Base-by-base conservation (phyloP, 2,113 vertebrate species). In the Chionomys nivalis region DNA sequence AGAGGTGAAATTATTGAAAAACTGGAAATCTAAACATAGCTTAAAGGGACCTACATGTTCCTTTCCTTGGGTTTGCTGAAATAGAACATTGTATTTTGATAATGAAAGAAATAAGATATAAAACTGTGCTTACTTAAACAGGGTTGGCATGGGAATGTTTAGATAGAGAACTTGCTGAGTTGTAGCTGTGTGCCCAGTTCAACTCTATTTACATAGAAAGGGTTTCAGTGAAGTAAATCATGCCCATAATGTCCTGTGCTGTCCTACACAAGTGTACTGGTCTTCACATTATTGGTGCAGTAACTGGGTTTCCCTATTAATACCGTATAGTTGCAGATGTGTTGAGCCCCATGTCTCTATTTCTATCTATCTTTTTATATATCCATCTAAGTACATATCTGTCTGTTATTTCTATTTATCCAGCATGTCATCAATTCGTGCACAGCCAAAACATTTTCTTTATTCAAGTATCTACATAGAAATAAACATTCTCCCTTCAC, bases 71-170 rank as follows among this genome's bases (percentile, higher is more conserved):
- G 26, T 52, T 93, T 95, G 23, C 79, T 75, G 47, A 88, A 89
- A 63, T 66, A 89, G 39, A 82, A 94, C 72, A 75, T 3, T 91
- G 10, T 68, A n/a, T 70, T 95, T 95, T 82, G 3, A 85, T 77
- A 89, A 87, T 94, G 77, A 42, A 90, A 75, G 77, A 14, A 87
- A 52, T 16, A 17, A 42, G 4, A 52, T 77, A 13, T 42, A 73
- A 36, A 65, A 39, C 49, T 28, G 8, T 16, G 1, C 26, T 49
- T 81, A 17, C 7, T 0, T 42, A 47, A 90, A 68, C 89, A 13
- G 6, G 13, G 87, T 82, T 86, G 33, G 75, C 85, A 76, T 13
- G 85, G 13, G 55, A 61, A 42, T 52, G 1, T 44, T 95, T 86
- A 82, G n/a, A 73, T 3, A 8, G 87, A 73, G 44, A 5, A 42